These are phyloP conservation scores for Arctopsyche grandis DNA, from an alignment of 1,140 invertebrate species.

Conservation along the genomic window DNA sequence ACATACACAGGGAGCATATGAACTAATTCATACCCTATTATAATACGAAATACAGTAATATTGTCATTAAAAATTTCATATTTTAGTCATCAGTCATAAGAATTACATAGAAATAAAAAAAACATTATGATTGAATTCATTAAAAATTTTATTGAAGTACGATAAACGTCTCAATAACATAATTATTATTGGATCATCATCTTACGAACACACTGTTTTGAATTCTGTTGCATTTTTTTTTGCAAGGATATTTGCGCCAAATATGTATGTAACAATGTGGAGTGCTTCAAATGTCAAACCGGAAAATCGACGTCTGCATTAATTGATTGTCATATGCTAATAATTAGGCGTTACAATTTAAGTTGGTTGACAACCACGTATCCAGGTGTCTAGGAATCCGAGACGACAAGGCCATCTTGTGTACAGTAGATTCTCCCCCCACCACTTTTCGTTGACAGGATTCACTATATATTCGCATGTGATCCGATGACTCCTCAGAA, in stretches of 20 bases:
- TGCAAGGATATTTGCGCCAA: neutral
- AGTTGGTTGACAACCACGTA: constrained; percentile 10
- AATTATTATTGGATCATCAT: too few species aligned
- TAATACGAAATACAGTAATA: too few species aligned
- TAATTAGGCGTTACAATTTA: constrained; percentile 38
- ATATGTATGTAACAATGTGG: neutral
- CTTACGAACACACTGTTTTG: too few species aligned
- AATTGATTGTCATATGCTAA: constrained; percentile 33
- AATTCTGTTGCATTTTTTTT: neutral
- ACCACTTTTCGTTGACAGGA: constrained; percentile 19
- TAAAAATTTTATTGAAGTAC: too few species aligned
- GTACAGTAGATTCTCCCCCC: constrained; percentile 31
- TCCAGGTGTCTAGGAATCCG: constrained; percentile 30
- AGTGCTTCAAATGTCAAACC: constrained; percentile 12
- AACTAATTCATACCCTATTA: neutral
- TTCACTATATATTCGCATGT: constrained; percentile 38
- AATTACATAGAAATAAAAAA: too few species aligned
- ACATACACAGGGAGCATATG: neutral
- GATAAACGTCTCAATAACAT: too few species aligned
- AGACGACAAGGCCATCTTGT: constrained; percentile 39
- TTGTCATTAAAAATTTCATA: too few species aligned
- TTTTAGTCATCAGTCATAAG: too few species aligned
- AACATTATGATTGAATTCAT: too few species aligned
- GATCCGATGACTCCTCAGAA: constrained; percentile 26
- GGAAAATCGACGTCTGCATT: neutral